Conservation (phyloP, 1,140 invertebrate genomes). For the Chironomus striatipennis region DNA sequence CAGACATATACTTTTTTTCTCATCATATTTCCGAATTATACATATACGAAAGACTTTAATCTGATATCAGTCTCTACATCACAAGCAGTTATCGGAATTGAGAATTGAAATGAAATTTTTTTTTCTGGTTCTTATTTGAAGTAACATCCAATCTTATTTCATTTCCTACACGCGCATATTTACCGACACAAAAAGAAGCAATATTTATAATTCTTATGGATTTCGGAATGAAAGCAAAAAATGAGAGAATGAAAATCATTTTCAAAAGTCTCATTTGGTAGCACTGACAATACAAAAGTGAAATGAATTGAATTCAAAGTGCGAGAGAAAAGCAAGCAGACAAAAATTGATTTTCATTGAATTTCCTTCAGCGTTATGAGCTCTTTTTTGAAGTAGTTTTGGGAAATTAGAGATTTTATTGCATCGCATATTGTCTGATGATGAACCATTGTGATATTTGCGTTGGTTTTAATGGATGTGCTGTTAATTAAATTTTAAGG, state of each 20-base stretch:
- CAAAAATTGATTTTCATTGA: slow-evolving; percentile 9
- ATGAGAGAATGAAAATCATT: not conserved
- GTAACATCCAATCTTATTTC: slow-evolving; percentile 6
- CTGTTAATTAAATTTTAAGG: no score
- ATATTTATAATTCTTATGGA: not conserved
- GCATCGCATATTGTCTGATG: no score
- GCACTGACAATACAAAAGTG: not conserved
- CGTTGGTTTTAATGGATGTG: no score
- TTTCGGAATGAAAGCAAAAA: not conserved
- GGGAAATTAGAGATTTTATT: no score
- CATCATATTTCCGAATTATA: no score
- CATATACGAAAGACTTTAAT: no score
- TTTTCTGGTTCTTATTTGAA: not conserved
- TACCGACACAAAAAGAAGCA: not conserved
- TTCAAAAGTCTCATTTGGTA: not conserved
- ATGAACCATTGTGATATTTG: no score
- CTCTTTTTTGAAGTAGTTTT: no score
- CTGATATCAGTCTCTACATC: not conserved
- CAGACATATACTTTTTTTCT: no score
- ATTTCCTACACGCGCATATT: not conserved
- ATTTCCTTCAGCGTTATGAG: not conserved
- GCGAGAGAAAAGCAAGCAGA: not conserved
- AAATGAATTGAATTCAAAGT: not conserved
- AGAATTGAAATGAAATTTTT: not conserved
- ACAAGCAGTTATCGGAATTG: not conserved